phyloP scores from a whole-genome alignment of 2,113 vertebrate genomes.

The Ramphastos sulfuratus region DNA sequence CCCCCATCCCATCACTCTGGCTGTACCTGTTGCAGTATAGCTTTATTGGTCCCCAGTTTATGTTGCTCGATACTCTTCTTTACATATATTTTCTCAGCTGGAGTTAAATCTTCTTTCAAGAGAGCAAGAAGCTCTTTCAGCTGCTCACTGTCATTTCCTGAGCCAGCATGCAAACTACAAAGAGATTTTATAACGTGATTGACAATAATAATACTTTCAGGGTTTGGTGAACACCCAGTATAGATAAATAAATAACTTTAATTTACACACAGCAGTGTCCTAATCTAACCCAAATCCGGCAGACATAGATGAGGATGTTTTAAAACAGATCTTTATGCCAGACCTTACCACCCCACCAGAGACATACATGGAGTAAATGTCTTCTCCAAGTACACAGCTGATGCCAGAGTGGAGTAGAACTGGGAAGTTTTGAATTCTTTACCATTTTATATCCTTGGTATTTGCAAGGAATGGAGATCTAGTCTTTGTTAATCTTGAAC shows the following conservation, averaged over 20 bases:
- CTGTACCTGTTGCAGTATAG: slow-evolving; percentile 75
- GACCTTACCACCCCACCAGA: not conserved
- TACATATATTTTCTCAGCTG: slow-evolving; percentile 70
- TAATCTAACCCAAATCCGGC: not conserved
- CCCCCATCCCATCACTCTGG: not conserved
- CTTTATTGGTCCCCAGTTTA: slow-evolving; percentile 80
- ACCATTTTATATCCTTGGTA: not conserved
- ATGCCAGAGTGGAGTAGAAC: not conserved
- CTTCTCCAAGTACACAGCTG: not conserved
- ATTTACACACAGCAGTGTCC: not conserved
- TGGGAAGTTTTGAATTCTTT: not conserved
- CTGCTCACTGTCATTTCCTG: slow-evolving; percentile 77
- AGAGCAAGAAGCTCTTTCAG: slow-evolving; percentile 77
- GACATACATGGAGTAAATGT: rapidly evolving
- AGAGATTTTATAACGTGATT: not conserved
- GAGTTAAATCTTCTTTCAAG: slow-evolving; percentile 77
- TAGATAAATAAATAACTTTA: not conserved
- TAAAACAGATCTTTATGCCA: not conserved
- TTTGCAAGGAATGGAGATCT: not conserved
- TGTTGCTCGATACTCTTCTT: slow-evolving; percentile 80
- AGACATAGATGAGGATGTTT: not conserved
- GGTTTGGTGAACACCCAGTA: not conserved
- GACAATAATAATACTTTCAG: not conserved
- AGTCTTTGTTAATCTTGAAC: not conserved
- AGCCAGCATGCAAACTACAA: slow-evolving; percentile 78